phyloP scores from a whole-genome alignment of 2,888 invertebrate genomes.

The Drosophila histrio region DNA sequence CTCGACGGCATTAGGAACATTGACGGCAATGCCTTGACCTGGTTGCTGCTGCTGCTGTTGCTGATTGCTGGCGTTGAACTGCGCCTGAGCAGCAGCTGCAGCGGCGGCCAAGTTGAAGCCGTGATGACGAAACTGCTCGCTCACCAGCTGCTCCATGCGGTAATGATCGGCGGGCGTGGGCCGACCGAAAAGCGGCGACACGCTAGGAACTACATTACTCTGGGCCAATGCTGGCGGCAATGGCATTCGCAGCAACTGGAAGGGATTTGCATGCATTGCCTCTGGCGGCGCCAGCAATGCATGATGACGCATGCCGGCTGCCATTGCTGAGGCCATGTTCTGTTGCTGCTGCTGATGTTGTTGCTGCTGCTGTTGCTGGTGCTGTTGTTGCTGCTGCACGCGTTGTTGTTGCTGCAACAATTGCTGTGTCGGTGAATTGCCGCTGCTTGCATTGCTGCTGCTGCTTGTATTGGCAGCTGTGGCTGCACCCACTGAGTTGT shows the following conservation, averaged over 20 bases:
- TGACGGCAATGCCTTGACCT: slow-evolving; percentile 37
- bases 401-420: slow-evolving; percentile 86
- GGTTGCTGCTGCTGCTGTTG: slow-evolving; percentile 79
- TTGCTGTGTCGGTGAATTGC: slow-evolving; percentile 68
- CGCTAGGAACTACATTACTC: slow-evolving; percentile 89
- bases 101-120: slow-evolving; percentile 91
- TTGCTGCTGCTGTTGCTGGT: slow-evolving; percentile 54
- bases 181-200: slow-evolving; percentile 90
- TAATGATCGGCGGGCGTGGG: slow-evolving; percentile 92
- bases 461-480: slow-evolving; percentile 56
- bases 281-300: slow-evolving; percentile 89
- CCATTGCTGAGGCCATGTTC: slow-evolving; percentile 84
- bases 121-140: slow-evolving; percentile 92
- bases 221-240: slow-evolving; percentile 89
- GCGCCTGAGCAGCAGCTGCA: slow-evolving; percentile 87
- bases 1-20: slow-evolving; percentile 81
- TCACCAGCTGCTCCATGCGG: slow-evolving; percentile 93
- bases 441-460: slow-evolving; percentile 48
- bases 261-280: slow-evolving; percentile 89
- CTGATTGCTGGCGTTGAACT: slow-evolving; percentile 84
- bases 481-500: slow-evolving; percentile 31
- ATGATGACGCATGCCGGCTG: slow-evolving; percentile 86
- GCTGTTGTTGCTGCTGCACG: slow-evolving; percentile 60
- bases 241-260: slow-evolving; percentile 91
- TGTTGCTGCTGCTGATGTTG: slow-evolving; percentile 77